Evolutionary conservation across 2,797 vertebrate genomes (phyloP).

Genomic region (Luscinia megarhynchos): DNA sequence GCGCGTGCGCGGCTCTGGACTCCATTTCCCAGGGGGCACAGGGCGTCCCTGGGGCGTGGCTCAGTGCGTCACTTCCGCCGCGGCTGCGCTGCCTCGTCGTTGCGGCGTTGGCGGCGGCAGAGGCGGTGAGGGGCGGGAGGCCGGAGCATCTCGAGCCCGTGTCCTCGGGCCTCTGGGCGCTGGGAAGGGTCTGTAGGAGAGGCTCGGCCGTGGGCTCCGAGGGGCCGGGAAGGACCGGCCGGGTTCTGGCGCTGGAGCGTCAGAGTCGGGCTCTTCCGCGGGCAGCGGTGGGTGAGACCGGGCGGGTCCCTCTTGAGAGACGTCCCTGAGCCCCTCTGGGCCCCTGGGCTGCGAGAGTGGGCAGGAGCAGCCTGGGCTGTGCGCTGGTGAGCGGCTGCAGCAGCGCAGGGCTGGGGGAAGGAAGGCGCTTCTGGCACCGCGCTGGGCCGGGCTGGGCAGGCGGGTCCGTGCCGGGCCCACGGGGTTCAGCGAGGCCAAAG

Average conservation of each 20-base stretch:
- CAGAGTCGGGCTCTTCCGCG: neutral
- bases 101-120: neutral
- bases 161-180: neutral
- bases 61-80: neutral
- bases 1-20: neutral
- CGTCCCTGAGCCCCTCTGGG: neutral
- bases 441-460: too few species aligned
- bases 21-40: neutral
- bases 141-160: too few species aligned
- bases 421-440: neutral
- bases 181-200: neutral
- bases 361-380: neutral
- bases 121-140: neutral
- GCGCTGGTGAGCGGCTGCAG: neutral
- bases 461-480: too few species aligned
- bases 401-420: neutral
- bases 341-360: neutral
- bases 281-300: neutral
- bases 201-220: neutral
- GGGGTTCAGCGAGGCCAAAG: too few species aligned
- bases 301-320: too few species aligned
- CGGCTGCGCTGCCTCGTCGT: neutral
- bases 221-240: too few species aligned
- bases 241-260: neutral
- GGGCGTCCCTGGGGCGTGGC: rapidly evolving